Evolutionary conservation across 2,113 vertebrate species (phyloP).

Genomic region (Eurypyga helias): DNA sequence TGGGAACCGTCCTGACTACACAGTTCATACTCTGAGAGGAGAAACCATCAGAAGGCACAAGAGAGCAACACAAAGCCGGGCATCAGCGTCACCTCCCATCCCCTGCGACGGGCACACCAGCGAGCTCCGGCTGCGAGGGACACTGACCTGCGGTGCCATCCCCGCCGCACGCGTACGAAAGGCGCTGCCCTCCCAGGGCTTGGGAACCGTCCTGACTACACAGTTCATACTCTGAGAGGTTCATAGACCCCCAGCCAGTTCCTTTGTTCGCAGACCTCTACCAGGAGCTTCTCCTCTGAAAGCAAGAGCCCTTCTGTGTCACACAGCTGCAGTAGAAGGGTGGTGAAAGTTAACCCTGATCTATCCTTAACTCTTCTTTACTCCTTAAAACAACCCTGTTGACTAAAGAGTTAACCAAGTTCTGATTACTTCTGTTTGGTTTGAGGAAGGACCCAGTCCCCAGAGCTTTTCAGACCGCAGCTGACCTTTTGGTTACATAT

Average conservation of each 20-base stretch:
- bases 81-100: accelerated
- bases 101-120: neutral
- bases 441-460: neutral
- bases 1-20: accelerated
- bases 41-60: neutral
- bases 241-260: neutral
- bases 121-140: neutral
- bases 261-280: neutral
- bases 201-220: accelerated
- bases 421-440: neutral
- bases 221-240: accelerated
- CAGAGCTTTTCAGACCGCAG: neutral
- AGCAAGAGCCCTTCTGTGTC: neutral
- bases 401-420: neutral
- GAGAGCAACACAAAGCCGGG: neutral
- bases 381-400: neutral
- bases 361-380: neutral
- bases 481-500: neutral
- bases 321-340: neutral
- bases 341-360: neutral
- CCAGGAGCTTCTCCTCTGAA: neutral
- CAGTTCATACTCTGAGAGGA: neutral
- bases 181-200: neutral
- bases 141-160: neutral
- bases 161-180: accelerated